Percentiles rank a stretch among this genome's conserved stretches.
Evolutionary conservation across 2,888 invertebrate species (phyloP).

Genomic region (Gastracanthus pulcherrimus): DNA sequence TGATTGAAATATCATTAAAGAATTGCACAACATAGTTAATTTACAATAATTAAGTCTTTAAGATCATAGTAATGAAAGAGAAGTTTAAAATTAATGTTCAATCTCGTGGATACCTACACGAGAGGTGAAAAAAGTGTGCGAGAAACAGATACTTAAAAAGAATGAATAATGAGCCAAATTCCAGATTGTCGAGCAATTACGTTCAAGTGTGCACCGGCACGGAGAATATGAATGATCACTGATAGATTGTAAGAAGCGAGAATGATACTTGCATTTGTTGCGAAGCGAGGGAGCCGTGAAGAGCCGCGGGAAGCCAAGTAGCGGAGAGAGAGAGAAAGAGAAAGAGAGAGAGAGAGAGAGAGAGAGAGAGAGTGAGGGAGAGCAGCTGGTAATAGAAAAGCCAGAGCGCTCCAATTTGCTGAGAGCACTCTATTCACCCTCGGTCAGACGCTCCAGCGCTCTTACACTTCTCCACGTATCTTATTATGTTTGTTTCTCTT

Average conservation of each 20-base stretch:
- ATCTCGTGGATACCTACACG: too few relatives aligned
- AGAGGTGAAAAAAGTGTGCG: background rate
- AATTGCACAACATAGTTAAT: too few relatives aligned
- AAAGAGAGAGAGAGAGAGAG: background rate
- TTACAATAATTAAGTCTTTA: too few relatives aligned
- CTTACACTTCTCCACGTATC: conserved; percentile 60
- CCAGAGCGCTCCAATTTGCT: conserved; percentile 67
- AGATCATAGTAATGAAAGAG: too few relatives aligned
- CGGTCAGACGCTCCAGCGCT: conserved; percentile 40
- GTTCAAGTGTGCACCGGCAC: background rate
- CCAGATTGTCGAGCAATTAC: background rate
- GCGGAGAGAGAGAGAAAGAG: background rate
- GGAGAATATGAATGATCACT: background rate
- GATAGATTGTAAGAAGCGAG: background rate
- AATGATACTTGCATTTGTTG: conserved; percentile 22
- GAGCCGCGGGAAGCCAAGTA: too few relatives aligned
- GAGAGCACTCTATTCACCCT: conserved; percentile 64
- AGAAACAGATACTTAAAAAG: background rate
- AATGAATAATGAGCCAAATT: background rate
- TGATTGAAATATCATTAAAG: too few relatives aligned
- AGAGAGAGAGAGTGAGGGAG: background rate
- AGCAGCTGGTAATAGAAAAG: conserved; percentile 64
- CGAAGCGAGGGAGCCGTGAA: background rate
- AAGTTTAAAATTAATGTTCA: too few relatives aligned
- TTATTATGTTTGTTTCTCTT: conserved; percentile 60